These are phyloP conservation scores for Aquatica leii DNA, from an alignment of 2,888 invertebrate genomes.

Conservation along the genomic window DNA sequence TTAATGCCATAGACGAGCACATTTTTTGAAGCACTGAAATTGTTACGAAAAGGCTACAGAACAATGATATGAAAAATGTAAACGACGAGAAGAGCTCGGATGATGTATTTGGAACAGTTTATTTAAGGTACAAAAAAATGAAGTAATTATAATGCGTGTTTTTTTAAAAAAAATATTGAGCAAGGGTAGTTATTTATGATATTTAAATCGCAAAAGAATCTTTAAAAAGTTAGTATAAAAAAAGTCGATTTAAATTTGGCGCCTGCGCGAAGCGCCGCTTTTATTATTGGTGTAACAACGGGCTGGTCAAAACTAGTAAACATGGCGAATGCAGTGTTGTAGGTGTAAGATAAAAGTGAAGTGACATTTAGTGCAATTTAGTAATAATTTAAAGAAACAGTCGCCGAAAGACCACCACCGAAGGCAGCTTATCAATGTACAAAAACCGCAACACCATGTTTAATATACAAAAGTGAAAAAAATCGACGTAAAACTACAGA, in stretches of 20 bases:
- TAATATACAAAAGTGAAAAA: constrained; percentile 43
- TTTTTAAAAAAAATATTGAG: too few relatives aligned
- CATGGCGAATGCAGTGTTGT: constrained; percentile 45
- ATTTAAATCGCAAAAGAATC: too few relatives aligned
- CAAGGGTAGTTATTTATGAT: too few relatives aligned
- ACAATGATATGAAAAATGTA: too few relatives aligned
- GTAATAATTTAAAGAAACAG: constrained; percentile 16
- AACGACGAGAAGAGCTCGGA: too few relatives aligned
- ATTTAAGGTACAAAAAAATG: too few relatives aligned
- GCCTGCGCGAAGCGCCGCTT: constrained; percentile 33
- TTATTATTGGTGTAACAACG: constrained; percentile 45
- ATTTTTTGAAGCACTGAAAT: too few relatives aligned
- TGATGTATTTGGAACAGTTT: too few relatives aligned
- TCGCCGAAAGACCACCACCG: constrained; percentile 15
- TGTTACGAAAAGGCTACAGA: too few relatives aligned
- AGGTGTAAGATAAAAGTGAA: constrained; percentile 27
- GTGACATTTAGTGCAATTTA: constrained; percentile 36
- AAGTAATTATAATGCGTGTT: too few relatives aligned
- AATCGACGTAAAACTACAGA: constrained; percentile 43
- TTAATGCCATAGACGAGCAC: too few relatives aligned
- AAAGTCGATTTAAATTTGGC: constrained; percentile 11
- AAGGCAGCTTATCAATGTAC: constrained; percentile 14
- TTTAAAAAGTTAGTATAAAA: too few relatives aligned
- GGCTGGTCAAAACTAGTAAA: constrained; percentile 54
- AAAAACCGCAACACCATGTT: constrained; percentile 43